Conservation (phyloP, 2,888 invertebrate genomes). For the Hyalella azteca region DNA sequence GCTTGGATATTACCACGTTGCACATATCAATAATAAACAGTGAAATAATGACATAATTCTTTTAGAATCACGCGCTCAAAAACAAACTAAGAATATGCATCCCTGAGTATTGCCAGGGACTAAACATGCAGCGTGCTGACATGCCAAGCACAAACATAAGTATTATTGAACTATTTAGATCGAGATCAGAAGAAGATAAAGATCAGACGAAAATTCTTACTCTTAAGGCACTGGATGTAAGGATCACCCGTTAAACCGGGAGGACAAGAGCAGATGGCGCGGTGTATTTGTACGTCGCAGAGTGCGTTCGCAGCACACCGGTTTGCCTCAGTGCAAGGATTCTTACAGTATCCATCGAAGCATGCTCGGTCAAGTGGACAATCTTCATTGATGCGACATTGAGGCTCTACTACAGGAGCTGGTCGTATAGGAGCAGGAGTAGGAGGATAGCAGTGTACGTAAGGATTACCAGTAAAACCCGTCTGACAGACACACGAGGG, state of each 20-base stretch:
- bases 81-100: not conserved
- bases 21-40: slow-evolving; percentile 10
- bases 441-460: slow-evolving; percentile 71
- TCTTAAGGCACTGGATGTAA: slow-evolving; percentile 67
- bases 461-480: slow-evolving; percentile 74
- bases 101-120: slow-evolving; percentile 32
- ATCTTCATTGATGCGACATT: slow-evolving; percentile 60
- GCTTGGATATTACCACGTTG: slow-evolving; percentile 36
- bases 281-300: slow-evolving; percentile 60
- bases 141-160: slow-evolving; percentile 33
- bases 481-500: slow-evolving; percentile 80
- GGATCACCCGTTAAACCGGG: slow-evolving; percentile 61
- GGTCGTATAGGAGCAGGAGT: slow-evolving; percentile 51
- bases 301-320: slow-evolving; percentile 59
- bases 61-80: too few species aligned
- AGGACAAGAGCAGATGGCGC: slow-evolving; percentile 59
- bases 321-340: slow-evolving; percentile 60
- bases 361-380: slow-evolving; percentile 59
- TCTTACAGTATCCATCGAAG: slow-evolving; percentile 60
- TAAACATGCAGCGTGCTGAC: slow-evolving; percentile 45
- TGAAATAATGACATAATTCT: not conserved
- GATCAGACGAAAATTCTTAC: slow-evolving; percentile 68
- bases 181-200: slow-evolving; percentile 24
- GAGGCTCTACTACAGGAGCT: slow-evolving; percentile 57
- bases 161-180: slow-evolving; percentile 7